Percentiles rank a stretch among this genome's conserved stretches.
These are phyloP conservation scores for Listronotus bonariensis DNA, from an alignment of 1,140 invertebrate genomes.

Conservation along the genomic window DNA sequence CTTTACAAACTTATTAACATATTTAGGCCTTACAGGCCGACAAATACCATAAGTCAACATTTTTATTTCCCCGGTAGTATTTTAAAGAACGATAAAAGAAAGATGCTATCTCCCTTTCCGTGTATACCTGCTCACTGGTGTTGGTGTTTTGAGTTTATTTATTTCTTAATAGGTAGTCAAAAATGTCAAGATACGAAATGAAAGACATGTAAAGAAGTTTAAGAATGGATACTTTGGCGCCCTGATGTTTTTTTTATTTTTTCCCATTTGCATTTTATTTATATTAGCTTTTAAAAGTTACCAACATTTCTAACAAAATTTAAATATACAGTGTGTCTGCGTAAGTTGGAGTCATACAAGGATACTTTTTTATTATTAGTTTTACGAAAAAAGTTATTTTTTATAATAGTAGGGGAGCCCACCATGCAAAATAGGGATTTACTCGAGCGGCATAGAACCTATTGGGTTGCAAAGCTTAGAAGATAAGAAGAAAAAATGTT, in stretches of 20 bases:
- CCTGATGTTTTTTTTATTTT: constrained; percentile 7
- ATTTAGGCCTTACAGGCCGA: too few species aligned
- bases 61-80: constrained; percentile 1
- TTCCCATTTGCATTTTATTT: constrained; percentile 8
- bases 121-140: constrained; percentile 20
- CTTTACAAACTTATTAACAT: too few species aligned
- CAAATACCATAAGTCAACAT: neutral
- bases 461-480: too few species aligned
- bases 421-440: too few species aligned
- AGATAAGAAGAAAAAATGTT: too few species aligned
- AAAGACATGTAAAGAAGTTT: constrained; percentile 16
- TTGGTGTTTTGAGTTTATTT: constrained; percentile 26
- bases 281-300: constrained; percentile 7
- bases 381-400: too few species aligned
- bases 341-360: too few species aligned
- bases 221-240: constrained; percentile 10
- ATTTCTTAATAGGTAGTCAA: constrained; percentile 32
- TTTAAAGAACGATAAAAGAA: constrained; percentile 2
- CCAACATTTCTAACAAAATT: neutral
- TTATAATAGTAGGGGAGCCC: too few species aligned
- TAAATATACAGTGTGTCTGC: too few species aligned
- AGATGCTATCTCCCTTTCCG: constrained; percentile 14
- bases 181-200: constrained; percentile 24
- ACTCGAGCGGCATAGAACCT: too few species aligned
- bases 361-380: too few species aligned